These are phyloP conservation scores for Cyphomyrus discorhynchus DNA, from an alignment of 2,113 vertebrate species.

Conservation along the genomic window DNA sequence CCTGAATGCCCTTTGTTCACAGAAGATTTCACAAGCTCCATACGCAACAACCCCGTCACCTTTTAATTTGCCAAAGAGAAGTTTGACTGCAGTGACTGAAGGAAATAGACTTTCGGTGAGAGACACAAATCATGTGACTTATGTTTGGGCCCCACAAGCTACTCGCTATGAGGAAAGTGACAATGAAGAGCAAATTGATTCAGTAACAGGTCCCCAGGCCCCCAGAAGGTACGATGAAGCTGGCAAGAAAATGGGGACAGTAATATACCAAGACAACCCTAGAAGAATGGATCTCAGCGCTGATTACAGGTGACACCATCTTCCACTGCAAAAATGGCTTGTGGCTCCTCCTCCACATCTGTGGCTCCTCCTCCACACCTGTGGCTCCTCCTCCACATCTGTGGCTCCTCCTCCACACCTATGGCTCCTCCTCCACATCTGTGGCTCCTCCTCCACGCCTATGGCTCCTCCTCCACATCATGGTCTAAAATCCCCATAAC, in stretches of 20 bases:
- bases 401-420: slow-evolving; percentile 55
- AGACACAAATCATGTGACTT: slow-evolving; percentile 19
- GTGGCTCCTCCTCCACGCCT: slow-evolving; percentile 55
- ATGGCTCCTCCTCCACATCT: background rate
- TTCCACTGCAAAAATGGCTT: slow-evolving; percentile 51
- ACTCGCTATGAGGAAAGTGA: slow-evolving; percentile 27
- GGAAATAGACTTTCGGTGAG: slow-evolving; percentile 44
- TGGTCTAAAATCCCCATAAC: slow-evolving; percentile 3
- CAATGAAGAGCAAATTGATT: slow-evolving; percentile 39
- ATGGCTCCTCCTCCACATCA: background rate
- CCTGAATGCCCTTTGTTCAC: background rate
- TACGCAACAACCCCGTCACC: slow-evolving; percentile 54
- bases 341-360: slow-evolving; percentile 51
- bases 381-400: background rate
- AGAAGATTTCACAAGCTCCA: background rate
- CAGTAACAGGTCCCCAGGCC: slow-evolving; percentile 38
- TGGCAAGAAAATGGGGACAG: slow-evolving; percentile 16
- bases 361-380: slow-evolving; percentile 48
- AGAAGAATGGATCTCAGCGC: slow-evolving; percentile 29
- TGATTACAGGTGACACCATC: slow-evolving; percentile 12
- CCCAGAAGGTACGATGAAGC: slow-evolving; percentile 35
- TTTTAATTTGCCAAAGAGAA: slow-evolving; percentile 85
- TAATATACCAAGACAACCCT: slow-evolving; percentile 18
- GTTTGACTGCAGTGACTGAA: slow-evolving; percentile 42
- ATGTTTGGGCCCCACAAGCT: background rate